phyloP scores from a whole-genome alignment of 2,888 invertebrate genomes.

The Pyrocoelia pectoralis region DNA sequence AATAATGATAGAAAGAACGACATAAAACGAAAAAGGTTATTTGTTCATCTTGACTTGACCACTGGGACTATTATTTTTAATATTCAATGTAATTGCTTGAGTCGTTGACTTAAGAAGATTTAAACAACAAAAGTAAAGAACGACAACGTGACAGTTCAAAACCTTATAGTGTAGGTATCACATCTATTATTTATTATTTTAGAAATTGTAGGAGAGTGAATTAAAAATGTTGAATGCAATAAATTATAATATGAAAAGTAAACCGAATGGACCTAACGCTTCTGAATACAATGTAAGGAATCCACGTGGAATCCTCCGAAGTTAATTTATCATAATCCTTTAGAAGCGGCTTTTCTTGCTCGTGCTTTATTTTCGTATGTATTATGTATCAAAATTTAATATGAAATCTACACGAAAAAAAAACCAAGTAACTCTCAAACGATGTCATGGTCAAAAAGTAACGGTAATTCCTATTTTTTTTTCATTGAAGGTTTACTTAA shows the following conservation, averaged over 20 bases:
- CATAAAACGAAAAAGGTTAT: too few species aligned
- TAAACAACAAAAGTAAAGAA: too few species aligned
- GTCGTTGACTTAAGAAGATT: too few species aligned
- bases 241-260: conserved; percentile 34
- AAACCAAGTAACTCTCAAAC: conserved; percentile 11
- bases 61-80: too few species aligned
- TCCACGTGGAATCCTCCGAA: conserved; percentile 57
- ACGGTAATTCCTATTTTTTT: background rate
- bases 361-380: conserved; percentile 25
- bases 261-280: conserved; percentile 41
- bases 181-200: background rate
- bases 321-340: conserved; percentile 58
- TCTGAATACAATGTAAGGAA: conserved; percentile 56
- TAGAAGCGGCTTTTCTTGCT: conserved; percentile 33
- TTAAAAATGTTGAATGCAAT: conserved; percentile 21
- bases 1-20: too few species aligned
- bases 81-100: too few species aligned
- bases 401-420: conserved; percentile 6
- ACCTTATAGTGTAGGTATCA: too few species aligned
- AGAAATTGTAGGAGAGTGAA: conserved; percentile 1
- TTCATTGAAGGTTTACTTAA: background rate
- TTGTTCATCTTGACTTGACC: too few species aligned
- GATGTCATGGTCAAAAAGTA: background rate
- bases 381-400: conserved; percentile 20
- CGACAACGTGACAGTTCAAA: too few species aligned